Percentiles rank a stretch among this genome's conserved stretches.
These are phyloP conservation scores for Bhutanitis thaidina DNA, from an alignment of 2,888 invertebrate species.

Conservation along the genomic window DNA sequence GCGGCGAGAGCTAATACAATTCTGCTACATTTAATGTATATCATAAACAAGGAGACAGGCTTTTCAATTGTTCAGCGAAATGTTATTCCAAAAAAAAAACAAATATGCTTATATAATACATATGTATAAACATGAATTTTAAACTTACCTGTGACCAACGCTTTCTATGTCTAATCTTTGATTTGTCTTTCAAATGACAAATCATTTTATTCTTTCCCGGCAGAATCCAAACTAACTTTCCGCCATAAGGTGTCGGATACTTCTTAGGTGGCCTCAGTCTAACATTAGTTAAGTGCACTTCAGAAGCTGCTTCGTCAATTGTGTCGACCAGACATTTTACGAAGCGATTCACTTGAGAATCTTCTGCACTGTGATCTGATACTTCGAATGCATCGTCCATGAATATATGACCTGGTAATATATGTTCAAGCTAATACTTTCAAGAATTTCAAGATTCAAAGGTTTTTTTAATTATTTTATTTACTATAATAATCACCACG, in stretches of 20 bases:
- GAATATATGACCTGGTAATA: constrained; percentile 84
- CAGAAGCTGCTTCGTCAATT: constrained; percentile 87
- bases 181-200: constrained; percentile 93
- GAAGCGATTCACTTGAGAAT: constrained; percentile 89
- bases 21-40: no score
- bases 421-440: not conserved
- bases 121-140: no score
- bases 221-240: constrained; percentile 89
- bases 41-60: no score
- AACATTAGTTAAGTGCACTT: constrained; percentile 83
- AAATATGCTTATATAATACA: no score
- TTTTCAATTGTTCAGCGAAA: no score
- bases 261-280: constrained; percentile 84
- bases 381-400: constrained; percentile 91
- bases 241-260: constrained; percentile 92
- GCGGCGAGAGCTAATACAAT: no score
- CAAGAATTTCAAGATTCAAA: no score
- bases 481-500: no score
- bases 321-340: constrained; percentile 86
- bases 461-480: no score
- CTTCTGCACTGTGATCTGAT: constrained; percentile 81
- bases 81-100: no score
- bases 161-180: constrained; percentile 92
- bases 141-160: constrained; percentile 91
- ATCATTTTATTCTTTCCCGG: constrained; percentile 92